phyloP scores from a whole-genome alignment of 2,888 invertebrate genomes.

The Drosophila suboccidentalis region DNA sequence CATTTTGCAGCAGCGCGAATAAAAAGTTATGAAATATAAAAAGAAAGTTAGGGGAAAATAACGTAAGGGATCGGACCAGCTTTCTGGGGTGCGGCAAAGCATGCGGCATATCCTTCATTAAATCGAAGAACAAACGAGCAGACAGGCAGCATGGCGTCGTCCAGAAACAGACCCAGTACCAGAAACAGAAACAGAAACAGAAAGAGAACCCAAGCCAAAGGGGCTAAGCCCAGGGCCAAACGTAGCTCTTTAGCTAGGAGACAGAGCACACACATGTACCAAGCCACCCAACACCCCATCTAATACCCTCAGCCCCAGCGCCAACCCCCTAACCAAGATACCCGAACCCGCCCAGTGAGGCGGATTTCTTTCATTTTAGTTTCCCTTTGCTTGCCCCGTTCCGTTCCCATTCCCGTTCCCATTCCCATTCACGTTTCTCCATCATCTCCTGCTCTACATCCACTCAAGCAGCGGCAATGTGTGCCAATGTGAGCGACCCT shows the following conservation, averaged over 20 bases:
- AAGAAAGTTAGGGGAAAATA: slow-evolving; percentile 45
- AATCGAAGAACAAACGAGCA: slow-evolving; percentile 82
- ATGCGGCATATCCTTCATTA: slow-evolving; percentile 80
- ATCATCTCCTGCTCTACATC: slow-evolving; percentile 1
- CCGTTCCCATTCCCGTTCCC: slow-evolving; percentile 2
- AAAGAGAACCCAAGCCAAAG: slow-evolving; percentile 37
- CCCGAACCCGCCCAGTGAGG: slow-evolving; percentile 20
- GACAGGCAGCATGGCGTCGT: slow-evolving; percentile 73
- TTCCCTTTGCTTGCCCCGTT: slow-evolving; percentile 74
- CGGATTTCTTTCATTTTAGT: slow-evolving; percentile 82
- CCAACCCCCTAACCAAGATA: not conserved
- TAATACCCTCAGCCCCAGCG: slow-evolving; percentile 17
- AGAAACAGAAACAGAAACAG: slow-evolving; percentile 9
- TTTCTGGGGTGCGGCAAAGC: slow-evolving; percentile 57
- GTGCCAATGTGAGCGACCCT: slow-evolving; percentile 65
- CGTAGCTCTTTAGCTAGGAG: slow-evolving; percentile 29
- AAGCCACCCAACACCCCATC: slow-evolving; percentile 8
- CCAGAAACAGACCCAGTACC: slow-evolving; percentile 27
- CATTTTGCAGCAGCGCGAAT: slow-evolving; percentile 46
- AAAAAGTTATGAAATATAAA: slow-evolving; percentile 71
- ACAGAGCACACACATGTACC: slow-evolving; percentile 33
- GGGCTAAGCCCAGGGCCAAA: slow-evolving; percentile 46
- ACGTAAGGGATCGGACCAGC: slow-evolving; percentile 38
- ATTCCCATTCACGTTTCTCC: slow-evolving; percentile 26
- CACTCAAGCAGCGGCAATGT: slow-evolving; percentile 40